Evolutionary conservation across 2,113 vertebrate genomes (phyloP).

Genomic region (Addax nasomaculatus): DNA sequence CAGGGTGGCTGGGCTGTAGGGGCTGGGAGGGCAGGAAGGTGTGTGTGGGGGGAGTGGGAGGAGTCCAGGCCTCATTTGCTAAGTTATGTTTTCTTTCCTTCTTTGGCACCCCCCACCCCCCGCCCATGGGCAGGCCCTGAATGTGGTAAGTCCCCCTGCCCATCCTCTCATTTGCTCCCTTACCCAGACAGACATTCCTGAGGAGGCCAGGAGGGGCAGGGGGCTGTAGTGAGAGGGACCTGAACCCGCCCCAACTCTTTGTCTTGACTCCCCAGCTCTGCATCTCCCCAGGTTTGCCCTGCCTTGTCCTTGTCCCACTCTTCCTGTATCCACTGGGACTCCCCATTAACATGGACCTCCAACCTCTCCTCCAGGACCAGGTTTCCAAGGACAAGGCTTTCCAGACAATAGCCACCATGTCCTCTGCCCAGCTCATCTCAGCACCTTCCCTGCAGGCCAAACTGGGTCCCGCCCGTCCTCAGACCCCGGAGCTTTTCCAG

Average conservation of each 20-base stretch:
- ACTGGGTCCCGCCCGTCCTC: conserved; percentile 53
- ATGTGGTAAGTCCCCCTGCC: conserved; percentile 68
- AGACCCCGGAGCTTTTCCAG: conserved; percentile 73
- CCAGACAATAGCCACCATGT: conserved; percentile 78
- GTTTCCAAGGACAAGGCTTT: conserved; percentile 79
- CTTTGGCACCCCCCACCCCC: conserved; percentile 12
- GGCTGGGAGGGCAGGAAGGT: not conserved
- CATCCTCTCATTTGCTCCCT: not conserved
- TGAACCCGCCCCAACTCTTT: not conserved
- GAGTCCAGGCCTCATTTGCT: not conserved
- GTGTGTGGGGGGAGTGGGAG: not conserved
- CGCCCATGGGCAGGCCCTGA: conserved; percentile 67
- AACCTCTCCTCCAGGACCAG: conserved; percentile 69
- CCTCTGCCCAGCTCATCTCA: conserved; percentile 76
- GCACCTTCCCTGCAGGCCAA: conserved; percentile 72
- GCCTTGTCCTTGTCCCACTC: not conserved
- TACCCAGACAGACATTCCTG: not conserved
- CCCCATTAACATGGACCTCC: not conserved
- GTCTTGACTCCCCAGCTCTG: not conserved
- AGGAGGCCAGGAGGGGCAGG: not conserved
- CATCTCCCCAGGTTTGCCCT: not conserved
- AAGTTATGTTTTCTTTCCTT: conserved; percentile 55
- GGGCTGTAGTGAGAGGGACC: not conserved
- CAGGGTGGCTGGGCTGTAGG: not conserved
- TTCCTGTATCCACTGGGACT: not conserved